Evolutionary conservation across 2,113 vertebrate species (phyloP).

Genomic region (Triplophysa tibetana): DNA sequence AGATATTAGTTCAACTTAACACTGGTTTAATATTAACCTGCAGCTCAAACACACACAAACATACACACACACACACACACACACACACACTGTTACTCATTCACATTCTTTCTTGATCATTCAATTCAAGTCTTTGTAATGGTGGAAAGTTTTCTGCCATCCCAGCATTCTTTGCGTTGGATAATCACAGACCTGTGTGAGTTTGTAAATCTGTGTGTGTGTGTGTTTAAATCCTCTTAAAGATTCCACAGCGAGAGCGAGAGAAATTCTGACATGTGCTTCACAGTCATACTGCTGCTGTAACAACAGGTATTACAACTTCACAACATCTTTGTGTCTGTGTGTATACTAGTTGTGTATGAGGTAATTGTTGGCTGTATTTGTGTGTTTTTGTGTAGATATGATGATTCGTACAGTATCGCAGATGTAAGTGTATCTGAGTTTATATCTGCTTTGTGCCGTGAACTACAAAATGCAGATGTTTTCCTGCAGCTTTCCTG

Average conservation of each 20-base stretch:
- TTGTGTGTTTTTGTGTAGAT: background rate
- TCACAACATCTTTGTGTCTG: background rate
- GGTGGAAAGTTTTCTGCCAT: background rate
- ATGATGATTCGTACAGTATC: background rate
- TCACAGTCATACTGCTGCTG: background rate
- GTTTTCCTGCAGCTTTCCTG: too few species aligned
- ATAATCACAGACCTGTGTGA: slow-evolving; percentile 49
- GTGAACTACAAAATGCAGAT: too few species aligned
- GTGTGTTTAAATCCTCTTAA: slow-evolving; percentile 62
- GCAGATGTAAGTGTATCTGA: background rate
- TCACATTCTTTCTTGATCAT: too few species aligned
- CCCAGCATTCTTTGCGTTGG: slow-evolving; percentile 32
- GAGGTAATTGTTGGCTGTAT: background rate
- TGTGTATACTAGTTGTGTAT: background rate
- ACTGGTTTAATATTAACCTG: too few species aligned
- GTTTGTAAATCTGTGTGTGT: slow-evolving; percentile 59
- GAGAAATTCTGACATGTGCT: background rate
- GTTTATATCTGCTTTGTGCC: background rate
- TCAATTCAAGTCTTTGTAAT: too few species aligned
- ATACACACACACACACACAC: too few species aligned
- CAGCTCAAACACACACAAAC: too few species aligned
- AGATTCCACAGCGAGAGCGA: slow-evolving; percentile 38
- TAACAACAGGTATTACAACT: background rate
- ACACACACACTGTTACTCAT: too few species aligned
- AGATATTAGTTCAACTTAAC: too few species aligned